phyloP scores from a whole-genome alignment of 2,797 vertebrate species.

The Hafferia zeledoni region DNA sequence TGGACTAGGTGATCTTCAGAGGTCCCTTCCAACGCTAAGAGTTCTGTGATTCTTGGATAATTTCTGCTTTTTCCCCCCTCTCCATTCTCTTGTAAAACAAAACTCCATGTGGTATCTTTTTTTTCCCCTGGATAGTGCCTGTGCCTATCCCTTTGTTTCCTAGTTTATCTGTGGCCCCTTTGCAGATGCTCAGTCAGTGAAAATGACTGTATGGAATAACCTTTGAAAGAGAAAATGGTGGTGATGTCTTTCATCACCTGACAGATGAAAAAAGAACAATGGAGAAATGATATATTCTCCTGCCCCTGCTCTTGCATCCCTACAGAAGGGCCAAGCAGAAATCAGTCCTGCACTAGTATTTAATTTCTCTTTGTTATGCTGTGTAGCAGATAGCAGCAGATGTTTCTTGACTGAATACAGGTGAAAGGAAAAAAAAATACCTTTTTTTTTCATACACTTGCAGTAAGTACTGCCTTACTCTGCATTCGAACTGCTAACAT shows the following conservation, averaged over 20 bases:
- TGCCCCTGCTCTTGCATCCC: not conserved
- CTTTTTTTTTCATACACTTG: not conserved
- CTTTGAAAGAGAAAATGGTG: not conserved
- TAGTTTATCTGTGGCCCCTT: not conserved
- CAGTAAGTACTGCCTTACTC: not conserved
- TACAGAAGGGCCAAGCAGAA: not conserved
- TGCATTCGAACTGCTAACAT: not conserved
- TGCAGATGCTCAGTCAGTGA: not conserved
- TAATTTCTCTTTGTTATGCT: not conserved
- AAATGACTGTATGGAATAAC: not conserved
- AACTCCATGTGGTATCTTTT: not conserved
- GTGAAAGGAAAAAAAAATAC: not conserved
- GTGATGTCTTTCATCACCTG: not conserved
- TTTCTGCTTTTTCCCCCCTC: not conserved
- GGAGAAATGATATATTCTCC: not conserved
- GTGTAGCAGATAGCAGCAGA: not conserved
- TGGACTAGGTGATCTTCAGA: not conserved
- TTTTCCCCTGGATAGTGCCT: not conserved
- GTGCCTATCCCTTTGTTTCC: not conserved
- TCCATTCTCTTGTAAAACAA: not conserved
- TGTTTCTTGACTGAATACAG: not conserved
- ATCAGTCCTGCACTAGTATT: not conserved
- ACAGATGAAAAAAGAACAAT: not conserved
- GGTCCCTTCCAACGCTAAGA: not conserved
- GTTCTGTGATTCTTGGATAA: not conserved